Conservation (phyloP, 2,113 vertebrate species). For the Verasper variegatus region DNA sequence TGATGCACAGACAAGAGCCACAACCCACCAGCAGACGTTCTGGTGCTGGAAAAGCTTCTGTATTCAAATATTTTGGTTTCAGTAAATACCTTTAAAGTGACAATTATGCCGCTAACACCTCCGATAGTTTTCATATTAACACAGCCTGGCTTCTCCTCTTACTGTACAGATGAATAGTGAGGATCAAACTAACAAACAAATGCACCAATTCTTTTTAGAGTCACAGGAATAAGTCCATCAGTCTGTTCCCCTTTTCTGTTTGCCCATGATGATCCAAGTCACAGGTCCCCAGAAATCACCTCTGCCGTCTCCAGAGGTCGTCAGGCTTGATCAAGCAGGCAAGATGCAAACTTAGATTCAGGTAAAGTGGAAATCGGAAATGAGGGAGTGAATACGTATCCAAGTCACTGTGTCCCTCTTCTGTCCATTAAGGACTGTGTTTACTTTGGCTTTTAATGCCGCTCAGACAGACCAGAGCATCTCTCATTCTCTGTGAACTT, state of each 20-base stretch:
- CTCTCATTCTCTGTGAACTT: constrained; percentile 86
- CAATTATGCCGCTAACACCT: neutral
- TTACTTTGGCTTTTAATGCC: constrained; percentile 53
- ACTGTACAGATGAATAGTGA: neutral
- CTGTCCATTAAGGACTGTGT: constrained; percentile 65
- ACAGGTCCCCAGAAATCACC: neutral
- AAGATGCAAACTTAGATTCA: constrained; percentile 38
- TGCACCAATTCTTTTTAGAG: neutral
- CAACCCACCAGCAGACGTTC: constrained; percentile 1
- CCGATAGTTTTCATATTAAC: neutral
- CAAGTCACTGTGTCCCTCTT: constrained; percentile 35
- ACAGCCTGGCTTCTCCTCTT: neutral
- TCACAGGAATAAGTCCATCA: neutral
- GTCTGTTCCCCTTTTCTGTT: neutral
- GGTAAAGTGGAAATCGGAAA: constrained; percentile 48
- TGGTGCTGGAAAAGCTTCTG: neutral
- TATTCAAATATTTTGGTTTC: constrained; percentile 9
- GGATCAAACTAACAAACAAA: neutral
- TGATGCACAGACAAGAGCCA: constrained; percentile 29
- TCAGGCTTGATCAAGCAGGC: constrained; percentile 8
- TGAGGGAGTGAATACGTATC: constrained; percentile 48
- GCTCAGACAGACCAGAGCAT: constrained; percentile 66
- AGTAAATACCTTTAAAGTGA: constrained; percentile 11
- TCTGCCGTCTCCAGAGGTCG: neutral
- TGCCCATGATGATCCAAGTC: neutral